Base-by-base conservation (phyloP, 2,888 invertebrate species). In the Blera fallax region DNA sequence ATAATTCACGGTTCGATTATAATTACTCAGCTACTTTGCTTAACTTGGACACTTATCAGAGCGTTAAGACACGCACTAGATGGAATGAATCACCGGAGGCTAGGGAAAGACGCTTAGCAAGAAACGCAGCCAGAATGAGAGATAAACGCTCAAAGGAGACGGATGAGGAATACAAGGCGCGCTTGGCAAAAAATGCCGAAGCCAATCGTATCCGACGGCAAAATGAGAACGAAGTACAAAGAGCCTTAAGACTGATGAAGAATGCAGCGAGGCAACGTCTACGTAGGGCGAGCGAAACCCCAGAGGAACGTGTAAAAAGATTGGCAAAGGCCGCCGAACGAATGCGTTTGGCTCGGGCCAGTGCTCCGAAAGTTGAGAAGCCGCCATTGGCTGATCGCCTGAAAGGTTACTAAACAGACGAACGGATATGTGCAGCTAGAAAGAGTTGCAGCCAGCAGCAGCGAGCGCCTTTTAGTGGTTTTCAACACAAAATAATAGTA, bases 21-120 rank as follows among this genome's bases (percentile, higher is more conserved):
- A 84, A 87, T 72, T 88, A 88, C 40, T 84, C 87, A 37, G 77
- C 87, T 14, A 88, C 88, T 32, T 70, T 88, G 45, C 78, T 88
- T 11, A 88, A 88, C 58, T 87, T 88, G 52, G 88, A 88, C 69
- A 88, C 88, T 27, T 88, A 88, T 72, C 87, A 88, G 80, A 87
- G 83, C 77, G 88, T 88, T 45, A 88, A 88, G 58, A 85, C 88
- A 48, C 88, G 92, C 40, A 90, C 91, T 48, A 90, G 92, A 80
- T 92, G 92, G 90, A 92, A 92, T 90, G 92, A 92, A 88, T 91
- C 92, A 65, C 89, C 90, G 3, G 92, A 92, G 87, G 92, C 92
- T 29, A 89, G 92, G 27, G 90, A 90, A 87, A 88, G 92, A 50
- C 89, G 92, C 2, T 88, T 92, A 89, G 91, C 92, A 54, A 87